These are phyloP conservation scores for Stratiolaelaps scimitus DNA, from an alignment of 1,140 invertebrate species.

Conservation along the genomic window DNA sequence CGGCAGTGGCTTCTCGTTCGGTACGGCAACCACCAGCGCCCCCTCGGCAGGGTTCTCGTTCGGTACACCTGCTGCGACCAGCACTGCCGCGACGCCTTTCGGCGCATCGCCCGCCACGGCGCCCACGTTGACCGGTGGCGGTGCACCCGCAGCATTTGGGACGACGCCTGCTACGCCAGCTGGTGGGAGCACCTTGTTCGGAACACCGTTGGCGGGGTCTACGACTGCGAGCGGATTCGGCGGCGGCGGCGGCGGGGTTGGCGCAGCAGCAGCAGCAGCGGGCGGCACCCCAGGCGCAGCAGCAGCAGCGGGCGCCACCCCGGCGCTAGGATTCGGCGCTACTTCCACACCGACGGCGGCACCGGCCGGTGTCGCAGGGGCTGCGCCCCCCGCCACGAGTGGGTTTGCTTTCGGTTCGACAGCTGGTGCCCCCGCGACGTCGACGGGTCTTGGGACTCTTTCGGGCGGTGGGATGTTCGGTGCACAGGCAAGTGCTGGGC, in stretches of 20 bases:
- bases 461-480: no score
- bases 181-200: slow-evolving; percentile 31
- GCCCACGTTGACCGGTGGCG: slow-evolving; percentile 28
- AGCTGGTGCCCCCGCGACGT: no score
- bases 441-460: no score
- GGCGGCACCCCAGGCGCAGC: no score
- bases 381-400: slow-evolving; percentile 18
- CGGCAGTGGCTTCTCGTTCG: slow-evolving; percentile 30
- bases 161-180: slow-evolving; percentile 31
- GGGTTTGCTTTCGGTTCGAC: no score
- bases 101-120: slow-evolving; percentile 31
- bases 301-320: background rate
- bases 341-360: slow-evolving; percentile 35
- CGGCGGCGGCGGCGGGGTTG: background rate
- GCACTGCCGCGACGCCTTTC: slow-evolving; percentile 30
- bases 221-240: slow-evolving; percentile 1
- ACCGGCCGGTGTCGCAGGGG: background rate
- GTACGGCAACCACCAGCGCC: slow-evolving; percentile 30
- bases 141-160: slow-evolving; percentile 30
- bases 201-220: slow-evolving; percentile 36
- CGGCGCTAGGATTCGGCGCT: slow-evolving; percentile 37
- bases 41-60: slow-evolving; percentile 30
- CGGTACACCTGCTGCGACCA: background rate
- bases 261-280: slow-evolving; percentile 41
- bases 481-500: no score